Percentiles rank a stretch among this genome's conserved stretches.
Evolutionary conservation across 2,797 vertebrate species (phyloP).

Genomic region (Tokudaia tokunoshimensis): DNA sequence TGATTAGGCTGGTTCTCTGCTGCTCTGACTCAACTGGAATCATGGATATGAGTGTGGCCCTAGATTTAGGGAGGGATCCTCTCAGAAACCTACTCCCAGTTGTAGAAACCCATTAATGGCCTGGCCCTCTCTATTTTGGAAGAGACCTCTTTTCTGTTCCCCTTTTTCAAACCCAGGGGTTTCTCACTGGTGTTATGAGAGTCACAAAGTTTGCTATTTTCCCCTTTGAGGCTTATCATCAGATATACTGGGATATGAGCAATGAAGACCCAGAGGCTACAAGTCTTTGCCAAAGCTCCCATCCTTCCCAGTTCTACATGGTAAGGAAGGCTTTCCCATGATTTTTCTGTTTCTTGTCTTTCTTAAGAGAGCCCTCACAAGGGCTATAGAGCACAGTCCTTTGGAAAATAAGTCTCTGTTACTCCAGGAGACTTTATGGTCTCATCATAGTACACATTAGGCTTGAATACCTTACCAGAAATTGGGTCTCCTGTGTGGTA

Average conservation of each 20-base stretch:
- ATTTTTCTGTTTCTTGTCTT: not conserved
- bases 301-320: not conserved
- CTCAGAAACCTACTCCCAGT: not conserved
- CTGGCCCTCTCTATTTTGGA: too few species aligned
- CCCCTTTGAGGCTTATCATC: not conserved
- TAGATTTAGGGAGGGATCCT: not conserved
- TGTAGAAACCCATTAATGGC: not conserved
- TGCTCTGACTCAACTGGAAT: not conserved
- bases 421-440: not conserved
- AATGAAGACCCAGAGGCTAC: not conserved
- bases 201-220: too few species aligned
- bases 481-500: not conserved
- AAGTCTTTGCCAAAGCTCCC: fast-evolving
- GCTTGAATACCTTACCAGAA: not conserved
- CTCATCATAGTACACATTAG: not conserved
- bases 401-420: not conserved
- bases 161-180: too few species aligned
- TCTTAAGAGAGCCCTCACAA: not conserved
- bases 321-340: not conserved
- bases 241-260: fast-evolving
- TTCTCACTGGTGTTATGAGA: not conserved
- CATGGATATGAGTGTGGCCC: not conserved
- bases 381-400: not conserved
- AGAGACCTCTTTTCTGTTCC: not conserved
- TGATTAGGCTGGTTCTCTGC: not conserved